Base-by-base conservation (phyloP, 2,888 invertebrate genomes). In the Nemotelus pantherinus region DNA sequence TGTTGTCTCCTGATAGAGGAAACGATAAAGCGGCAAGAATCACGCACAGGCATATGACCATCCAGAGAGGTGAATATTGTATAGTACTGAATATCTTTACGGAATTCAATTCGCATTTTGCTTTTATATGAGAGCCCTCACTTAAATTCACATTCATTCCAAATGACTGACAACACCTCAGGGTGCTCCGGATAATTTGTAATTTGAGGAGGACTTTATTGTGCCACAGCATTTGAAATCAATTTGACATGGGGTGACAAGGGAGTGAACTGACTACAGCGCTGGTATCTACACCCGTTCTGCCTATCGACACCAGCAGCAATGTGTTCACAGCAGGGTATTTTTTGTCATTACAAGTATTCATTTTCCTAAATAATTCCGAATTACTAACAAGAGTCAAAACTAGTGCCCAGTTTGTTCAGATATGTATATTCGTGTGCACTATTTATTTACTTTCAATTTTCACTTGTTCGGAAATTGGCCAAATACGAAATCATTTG, bases 101-200 rank as follows among this genome's bases (percentile, higher is more conserved):
- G 70, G 57, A 71, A 50, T 70, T 77, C 77, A 77, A 71, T 60
- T 45, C 39, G 63, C 39, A 65, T 50, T 55, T 45, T 60, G 64
- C 71, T 41, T 48, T 7, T 25, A 44, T 45, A 39, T 71, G 65
- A 50, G 76, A 64, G 63, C 68, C 79, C 70, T 75, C 79, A 68
- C 79, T 63, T 80, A 81, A 81, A 79, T 80, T 81, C 81, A 77
- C 78, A 81, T 82, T 84, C 84, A 85, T 86, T 85, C 85, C 86
- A 81, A 85, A 83, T 86, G 86, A 86, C 85, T 86, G 84, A 84
- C 84, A 85, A 86, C 87, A 87, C 86, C 85, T 86, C 84, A 83
- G 86, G 86, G 86, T 86, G 86, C 86, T 82, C 79, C 81, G 81
- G 82, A 80, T 82, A 81, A 81, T 82, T 81, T 82, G 83, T 83